Evolutionary conservation across 2,888 invertebrate genomes (phyloP).

Genomic region (Cephus nigrinus): DNA sequence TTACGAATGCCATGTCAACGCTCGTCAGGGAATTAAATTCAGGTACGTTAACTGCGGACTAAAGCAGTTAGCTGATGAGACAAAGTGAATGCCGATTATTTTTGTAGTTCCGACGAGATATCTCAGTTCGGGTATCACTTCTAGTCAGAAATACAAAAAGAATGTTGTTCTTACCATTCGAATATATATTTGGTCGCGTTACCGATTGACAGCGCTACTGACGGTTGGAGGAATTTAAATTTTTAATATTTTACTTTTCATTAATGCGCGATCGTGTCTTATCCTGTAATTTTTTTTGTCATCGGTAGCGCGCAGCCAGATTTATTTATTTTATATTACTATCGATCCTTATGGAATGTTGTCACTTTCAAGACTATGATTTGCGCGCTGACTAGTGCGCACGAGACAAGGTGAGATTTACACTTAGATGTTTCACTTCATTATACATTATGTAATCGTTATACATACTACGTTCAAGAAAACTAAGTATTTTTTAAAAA

Average conservation of each 20-base stretch:
- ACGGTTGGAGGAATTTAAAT: neutral
- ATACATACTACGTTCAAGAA: neutral
- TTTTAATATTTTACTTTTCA: neutral
- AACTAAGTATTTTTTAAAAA: neutral
- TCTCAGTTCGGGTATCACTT: neutral
- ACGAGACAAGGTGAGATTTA: slow-evolving; percentile 3
- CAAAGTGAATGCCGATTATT: neutral
- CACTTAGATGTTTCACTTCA: slow-evolving; percentile 5
- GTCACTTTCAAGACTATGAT: neutral
- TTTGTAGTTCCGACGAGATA: neutral
- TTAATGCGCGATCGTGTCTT: neutral
- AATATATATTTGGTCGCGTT: neutral
- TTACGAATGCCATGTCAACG: slow-evolving; percentile 98
- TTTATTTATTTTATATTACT: neutral
- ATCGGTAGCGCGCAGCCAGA: neutral
- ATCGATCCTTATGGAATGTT: neutral
- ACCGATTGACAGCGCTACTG: neutral
- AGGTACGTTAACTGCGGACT: slow-evolving; percentile 70
- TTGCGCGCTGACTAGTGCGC: neutral
- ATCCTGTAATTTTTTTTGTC: neutral
- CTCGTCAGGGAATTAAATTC: slow-evolving; percentile 96
- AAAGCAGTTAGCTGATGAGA: neutral
- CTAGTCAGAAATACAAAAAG: neutral
- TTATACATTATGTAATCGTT: neutral
- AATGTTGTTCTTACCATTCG: neutral